These are phyloP conservation scores for Arizona elegans DNA, from an alignment of 2,113 vertebrate genomes.

Conservation along the genomic window DNA sequence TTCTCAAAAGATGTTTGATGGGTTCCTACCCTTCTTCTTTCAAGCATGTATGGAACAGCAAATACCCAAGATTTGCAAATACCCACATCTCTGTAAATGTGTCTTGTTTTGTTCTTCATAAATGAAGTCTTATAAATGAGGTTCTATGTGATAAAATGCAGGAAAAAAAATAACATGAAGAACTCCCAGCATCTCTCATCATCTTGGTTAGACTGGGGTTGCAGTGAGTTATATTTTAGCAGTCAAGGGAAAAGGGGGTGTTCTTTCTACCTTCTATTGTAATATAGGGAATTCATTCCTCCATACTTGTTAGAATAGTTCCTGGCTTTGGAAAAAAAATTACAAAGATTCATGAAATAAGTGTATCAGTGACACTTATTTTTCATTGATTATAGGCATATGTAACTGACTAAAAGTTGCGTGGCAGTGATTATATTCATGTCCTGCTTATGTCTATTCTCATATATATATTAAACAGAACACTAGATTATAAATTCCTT, in stretches of 20 bases:
- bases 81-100: not conserved
- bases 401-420: not conserved
- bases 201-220: not conserved
- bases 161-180: not conserved
- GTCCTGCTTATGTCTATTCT: not conserved
- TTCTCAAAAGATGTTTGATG: not conserved
- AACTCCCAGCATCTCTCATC: not conserved
- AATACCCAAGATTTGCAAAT: not conserved
- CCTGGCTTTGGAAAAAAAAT: not conserved
- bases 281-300: not conserved
- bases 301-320: not conserved
- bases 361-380: not conserved
- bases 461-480: not conserved
- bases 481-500: not conserved
- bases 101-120: not conserved
- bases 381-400: not conserved
- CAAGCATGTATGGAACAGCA: not conserved
- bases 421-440: not conserved
- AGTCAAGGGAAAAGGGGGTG: not conserved
- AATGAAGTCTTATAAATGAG: not conserved
- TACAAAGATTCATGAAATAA: not conserved
- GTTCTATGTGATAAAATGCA: not conserved
- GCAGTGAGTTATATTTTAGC: not conserved
- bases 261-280: not conserved
- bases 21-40: not conserved